Evolutionary conservation across 2,888 invertebrate species (phyloP), one percentile per base, ranked within the genome.

Genomic region (Synergus laeviventris): DNA sequence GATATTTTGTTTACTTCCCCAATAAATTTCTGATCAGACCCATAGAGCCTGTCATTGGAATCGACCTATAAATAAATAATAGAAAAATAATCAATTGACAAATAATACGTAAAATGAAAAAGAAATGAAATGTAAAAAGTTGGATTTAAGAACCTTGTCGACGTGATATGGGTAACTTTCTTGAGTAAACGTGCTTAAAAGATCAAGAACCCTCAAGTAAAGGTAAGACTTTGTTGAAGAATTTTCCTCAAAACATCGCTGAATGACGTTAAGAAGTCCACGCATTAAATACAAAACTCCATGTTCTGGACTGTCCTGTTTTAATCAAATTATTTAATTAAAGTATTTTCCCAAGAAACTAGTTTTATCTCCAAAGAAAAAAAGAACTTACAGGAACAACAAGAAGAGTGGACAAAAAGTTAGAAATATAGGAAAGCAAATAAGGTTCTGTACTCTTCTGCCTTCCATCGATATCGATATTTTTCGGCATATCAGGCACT

Each of bases 21-120:
- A 73, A 98, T 92, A 89, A 97, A 98, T 91, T 97, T 97, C 16
- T 94, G 93, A 91, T 98, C 98, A 14, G 95, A 94, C 9, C 98
- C 98, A 89, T 98, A 99, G 59, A 99, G 91, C 77, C 95, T 93
- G 91, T 99, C 98, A 89, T 99, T 99, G 3, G 98, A 97, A 87
- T 98, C 95, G 79, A 98, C 97, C 94, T 95, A 84, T 86, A 92
- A 92, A 84, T 54, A 79, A 75, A 78, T 78, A n/a, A 73, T 62
- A 24, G 36, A 73, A 38, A 31, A 79, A 76, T 54, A 78, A 76
- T 66, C 24, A 76, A 74, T 70, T 74, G 80, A 54, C 18, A 16
- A 45, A 77, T 45, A 74, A 78, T 73, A 59, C 56, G 42, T 74
- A 73, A 54, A 73, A 59, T 54, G 16, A 14, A 80, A 66, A 16